Evolutionary conservation across 35 echinoderm and acorn worm genomes (phyloP), one percentile per base, ranked within the genome.

Genomic region (Amphiura filiformis): DNA sequence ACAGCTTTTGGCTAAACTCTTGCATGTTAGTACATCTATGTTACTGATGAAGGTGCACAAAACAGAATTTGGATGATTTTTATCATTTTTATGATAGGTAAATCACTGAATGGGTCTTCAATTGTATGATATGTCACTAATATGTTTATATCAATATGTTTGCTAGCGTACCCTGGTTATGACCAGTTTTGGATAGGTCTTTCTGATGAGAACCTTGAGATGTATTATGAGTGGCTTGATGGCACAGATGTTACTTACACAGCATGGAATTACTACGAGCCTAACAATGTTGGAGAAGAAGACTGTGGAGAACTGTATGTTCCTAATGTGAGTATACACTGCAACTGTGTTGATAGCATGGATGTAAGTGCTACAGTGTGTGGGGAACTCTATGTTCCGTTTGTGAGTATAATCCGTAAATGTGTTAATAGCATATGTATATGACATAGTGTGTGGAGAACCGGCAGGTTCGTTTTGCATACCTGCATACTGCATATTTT

Each of bases 261-360:
- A 3, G 31, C 38, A 40, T 97, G 95, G 95, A 84, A 80, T 37
- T 82, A 65, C 15, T 76, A 85, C 42, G 95, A 97, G 85, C 95
- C 95, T 18, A 94, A 97, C 52, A 97, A 97, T 64, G 80, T 90
- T 34, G 23, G 56, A 34, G 91, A 75, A 34, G 95, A 97, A 80
- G 95, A 97, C 57, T 98, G 96, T 56, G 89, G 78, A 12, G 89
- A 94, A 65, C 92, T 94, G 86, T 91, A 86, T 76, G 70, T 38
- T 30, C 36, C 32, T 77, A 91, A 89, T 91, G 79, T 78, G 81
- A 26, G 36, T 31, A 14, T 4, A 32, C n/a, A 13, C 22, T 56
- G 32, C 49, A 37, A 75, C 7, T n/a, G n/a, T n/a, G n/a, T n/a
- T n/a, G n/a, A n/a, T n/a, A n/a, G n/a, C n/a, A n/a, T 37, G 3